Conservation (phyloP, 1,140 invertebrate species). For the Cotesia vestalis region DNA sequence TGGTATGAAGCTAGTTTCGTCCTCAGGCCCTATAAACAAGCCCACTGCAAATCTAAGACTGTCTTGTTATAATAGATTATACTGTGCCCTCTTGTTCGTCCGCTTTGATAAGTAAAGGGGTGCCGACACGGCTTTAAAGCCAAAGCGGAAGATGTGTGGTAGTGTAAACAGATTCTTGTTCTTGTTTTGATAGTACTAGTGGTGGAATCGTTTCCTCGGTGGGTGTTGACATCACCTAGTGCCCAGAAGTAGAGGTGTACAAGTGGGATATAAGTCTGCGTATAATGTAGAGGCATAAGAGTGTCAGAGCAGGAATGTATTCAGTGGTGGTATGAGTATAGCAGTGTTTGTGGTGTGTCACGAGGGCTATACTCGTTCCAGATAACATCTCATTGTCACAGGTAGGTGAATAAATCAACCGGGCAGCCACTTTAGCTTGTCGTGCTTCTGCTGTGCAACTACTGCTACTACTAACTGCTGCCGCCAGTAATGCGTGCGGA, state of each 20-base stretch:
- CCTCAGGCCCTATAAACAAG: constrained; percentile 37
- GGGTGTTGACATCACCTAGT: too few species aligned
- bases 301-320: background rate
- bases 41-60: constrained; percentile 27
- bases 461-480: background rate
- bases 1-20: constrained; percentile 34
- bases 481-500: background rate
- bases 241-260: too few species aligned
- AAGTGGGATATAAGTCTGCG: too few species aligned
- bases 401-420: constrained; percentile 53
- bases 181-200: too few species aligned
- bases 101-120: background rate
- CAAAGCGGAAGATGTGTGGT: constrained; percentile 17
- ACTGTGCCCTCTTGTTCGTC: background rate
- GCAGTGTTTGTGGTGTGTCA: constrained; percentile 33
- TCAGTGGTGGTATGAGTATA: background rate
- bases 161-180: background rate
- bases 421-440: constrained; percentile 38
- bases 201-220: too few species aligned
- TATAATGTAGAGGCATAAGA: constrained; percentile 13
- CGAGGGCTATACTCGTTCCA: constrained; percentile 31
- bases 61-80: constrained; percentile 37
- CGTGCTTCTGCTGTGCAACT: constrained; percentile 15
- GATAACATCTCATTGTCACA: constrained; percentile 62
- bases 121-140: constrained; percentile 4